Evolutionary conservation across 2,113 vertebrate genomes (phyloP).

Genomic region (Percina caprodes): DNA sequence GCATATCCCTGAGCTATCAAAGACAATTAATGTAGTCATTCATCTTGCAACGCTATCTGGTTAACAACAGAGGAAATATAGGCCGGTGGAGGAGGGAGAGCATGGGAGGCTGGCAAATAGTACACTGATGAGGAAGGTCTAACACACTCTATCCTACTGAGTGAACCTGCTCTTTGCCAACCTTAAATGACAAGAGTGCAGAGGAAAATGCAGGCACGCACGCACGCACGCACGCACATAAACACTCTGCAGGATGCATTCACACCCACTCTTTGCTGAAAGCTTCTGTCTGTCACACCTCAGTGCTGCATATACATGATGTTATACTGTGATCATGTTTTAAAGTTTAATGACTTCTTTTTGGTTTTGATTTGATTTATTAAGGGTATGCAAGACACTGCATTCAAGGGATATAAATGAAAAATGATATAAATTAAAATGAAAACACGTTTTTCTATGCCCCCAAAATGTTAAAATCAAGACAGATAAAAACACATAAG

Average conservation of each 20-base stretch:
- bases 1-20: conserved; percentile 69
- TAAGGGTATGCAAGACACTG: background rate
- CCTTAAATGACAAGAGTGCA: conserved; percentile 23
- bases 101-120: background rate
- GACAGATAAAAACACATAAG: background rate
- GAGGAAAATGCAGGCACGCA: conserved; percentile 30
- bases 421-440: background rate
- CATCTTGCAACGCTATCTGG: conserved; percentile 59
- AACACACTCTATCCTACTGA: conserved; percentile 44
- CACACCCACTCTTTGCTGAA: conserved; percentile 14
- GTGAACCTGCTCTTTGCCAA: conserved; percentile 36
- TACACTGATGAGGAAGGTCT: conserved; percentile 50
- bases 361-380: background rate
- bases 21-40: conserved; percentile 68
- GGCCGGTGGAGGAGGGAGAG: conserved; percentile 14
- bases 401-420: background rate
- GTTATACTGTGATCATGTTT: background rate
- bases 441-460: background rate
- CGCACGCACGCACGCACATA: conserved; percentile 12
- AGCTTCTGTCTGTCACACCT: conserved; percentile 26
- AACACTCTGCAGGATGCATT: conserved; percentile 20
- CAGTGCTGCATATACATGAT: background rate
- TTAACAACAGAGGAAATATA: conserved; percentile 62
- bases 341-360: background rate
- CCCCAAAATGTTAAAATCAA: background rate